Evolutionary conservation across 1,140 invertebrate species (phyloP).

Genomic region (Cydia amplana): DNA sequence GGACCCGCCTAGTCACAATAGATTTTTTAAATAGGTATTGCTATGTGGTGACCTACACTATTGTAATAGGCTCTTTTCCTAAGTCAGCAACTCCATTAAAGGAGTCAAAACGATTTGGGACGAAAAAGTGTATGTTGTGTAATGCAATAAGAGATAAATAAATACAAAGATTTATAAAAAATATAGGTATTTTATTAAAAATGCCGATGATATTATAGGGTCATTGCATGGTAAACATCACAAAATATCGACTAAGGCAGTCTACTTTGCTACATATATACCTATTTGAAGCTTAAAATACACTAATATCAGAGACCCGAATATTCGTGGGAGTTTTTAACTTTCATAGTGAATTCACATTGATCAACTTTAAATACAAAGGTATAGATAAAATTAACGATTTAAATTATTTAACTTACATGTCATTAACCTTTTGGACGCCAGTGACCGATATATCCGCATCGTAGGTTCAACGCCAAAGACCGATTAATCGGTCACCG

Average conservation of each 20-base stretch:
- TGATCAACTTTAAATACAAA: too few relatives aligned
- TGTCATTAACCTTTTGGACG: too few relatives aligned
- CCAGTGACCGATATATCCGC: too few relatives aligned
- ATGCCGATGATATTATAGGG: constrained; percentile 41
- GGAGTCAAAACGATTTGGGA: not conserved
- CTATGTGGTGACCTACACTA: too few relatives aligned
- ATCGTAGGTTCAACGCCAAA: too few relatives aligned
- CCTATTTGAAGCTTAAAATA: constrained; percentile 28
- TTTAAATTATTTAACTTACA: too few relatives aligned
- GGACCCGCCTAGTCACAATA: too few relatives aligned
- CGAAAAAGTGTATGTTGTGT: not conserved
- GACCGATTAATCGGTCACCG: too few relatives aligned
- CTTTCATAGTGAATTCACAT: too few relatives aligned
- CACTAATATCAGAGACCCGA: not conserved
- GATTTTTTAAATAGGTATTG: too few relatives aligned
- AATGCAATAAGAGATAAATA: not conserved
- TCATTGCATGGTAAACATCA: constrained; percentile 38
- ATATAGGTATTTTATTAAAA: constrained; percentile 47
- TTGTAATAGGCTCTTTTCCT: too few relatives aligned
- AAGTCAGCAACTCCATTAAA: not conserved
- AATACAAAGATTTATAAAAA: constrained; percentile 38
- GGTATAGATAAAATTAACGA: too few relatives aligned
- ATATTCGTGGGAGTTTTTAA: not conserved
- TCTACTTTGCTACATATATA: constrained; percentile 17
- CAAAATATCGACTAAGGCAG: constrained; percentile 32